phyloP scores from a whole-genome alignment of 2,797 vertebrate genomes.

The Otolemur crassicaudatus region DNA sequence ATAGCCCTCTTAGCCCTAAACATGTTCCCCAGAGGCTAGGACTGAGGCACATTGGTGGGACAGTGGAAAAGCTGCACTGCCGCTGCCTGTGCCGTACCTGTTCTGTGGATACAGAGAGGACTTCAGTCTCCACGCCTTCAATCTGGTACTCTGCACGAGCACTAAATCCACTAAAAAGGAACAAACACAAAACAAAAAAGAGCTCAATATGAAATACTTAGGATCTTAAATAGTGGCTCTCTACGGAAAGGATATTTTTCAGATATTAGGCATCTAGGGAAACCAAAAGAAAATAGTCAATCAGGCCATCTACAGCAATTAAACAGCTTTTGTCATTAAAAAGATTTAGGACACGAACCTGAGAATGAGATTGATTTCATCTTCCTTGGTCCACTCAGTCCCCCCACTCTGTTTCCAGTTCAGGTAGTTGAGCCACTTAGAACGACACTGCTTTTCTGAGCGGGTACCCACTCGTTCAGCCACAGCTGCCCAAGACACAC shows the following conservation, averaged over 20 bases:
- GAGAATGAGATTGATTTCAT: conserved; percentile 95
- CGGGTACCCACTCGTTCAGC: conserved; percentile 96
- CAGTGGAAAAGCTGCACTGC: conserved; percentile 82
- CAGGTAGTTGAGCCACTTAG: conserved; percentile 99
- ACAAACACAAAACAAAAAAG: conserved; percentile 82
- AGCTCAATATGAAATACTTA: conserved; percentile 83
- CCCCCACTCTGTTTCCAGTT: conserved; percentile 99
- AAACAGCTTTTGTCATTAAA: neutral
- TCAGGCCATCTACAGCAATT: neutral
- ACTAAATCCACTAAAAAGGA: conserved; percentile 86
- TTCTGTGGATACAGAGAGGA: conserved; percentile 86
- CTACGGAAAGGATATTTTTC: conserved; percentile 70
- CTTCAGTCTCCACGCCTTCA: conserved; percentile 87
- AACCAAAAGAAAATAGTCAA: conserved; percentile 19
- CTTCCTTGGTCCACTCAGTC: conserved; percentile 98
- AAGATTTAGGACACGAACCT: conserved; percentile 86
- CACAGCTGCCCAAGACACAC: conserved; percentile 98
- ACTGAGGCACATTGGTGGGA: conserved; percentile 80
- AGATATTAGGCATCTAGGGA: conserved; percentile 11
- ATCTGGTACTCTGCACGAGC: conserved; percentile 85
- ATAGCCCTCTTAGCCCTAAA: conserved; percentile 67
- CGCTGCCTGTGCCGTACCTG: conserved; percentile 85
- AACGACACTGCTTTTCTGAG: conserved; percentile 99
- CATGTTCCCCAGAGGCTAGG: conserved; percentile 65
- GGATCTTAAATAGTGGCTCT: conserved; percentile 79